phyloP scores from a whole-genome alignment of 2,888 invertebrate genomes.

The Gerris lacustris region DNA sequence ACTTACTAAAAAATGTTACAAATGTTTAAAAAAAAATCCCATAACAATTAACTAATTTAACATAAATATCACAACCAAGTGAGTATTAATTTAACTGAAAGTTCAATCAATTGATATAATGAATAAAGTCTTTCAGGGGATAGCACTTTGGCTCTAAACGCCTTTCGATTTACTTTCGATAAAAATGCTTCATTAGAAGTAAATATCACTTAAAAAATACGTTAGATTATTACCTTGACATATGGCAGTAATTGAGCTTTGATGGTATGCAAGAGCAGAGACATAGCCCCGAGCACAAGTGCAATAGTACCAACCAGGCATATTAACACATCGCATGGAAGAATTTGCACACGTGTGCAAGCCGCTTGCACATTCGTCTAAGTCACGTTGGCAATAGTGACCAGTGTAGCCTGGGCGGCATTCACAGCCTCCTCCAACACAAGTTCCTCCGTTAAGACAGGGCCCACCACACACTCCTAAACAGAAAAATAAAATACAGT shows the following conservation, averaged over 20 bases:
- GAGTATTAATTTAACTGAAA: too few species aligned
- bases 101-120: too few species aligned
- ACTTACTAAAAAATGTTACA: too few species aligned
- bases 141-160: too few species aligned
- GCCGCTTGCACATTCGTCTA: slow-evolving; percentile 67
- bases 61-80: too few species aligned
- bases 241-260: slow-evolving; percentile 13
- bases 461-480: slow-evolving; percentile 67
- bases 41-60: too few species aligned
- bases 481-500: slow-evolving; percentile 15
- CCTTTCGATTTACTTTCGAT: too few species aligned
- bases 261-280: slow-evolving; percentile 39
- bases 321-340: slow-evolving; percentile 67
- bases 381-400: slow-evolving; percentile 68
- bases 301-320: slow-evolving; percentile 83
- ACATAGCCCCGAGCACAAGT: slow-evolving; percentile 65
- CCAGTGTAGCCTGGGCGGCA: slow-evolving; percentile 75
- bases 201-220: neutral
- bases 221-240: slow-evolving; percentile 45
- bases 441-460: slow-evolving; percentile 73
- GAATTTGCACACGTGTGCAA: slow-evolving; percentile 60
- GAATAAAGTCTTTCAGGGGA: too few species aligned
- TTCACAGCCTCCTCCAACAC: slow-evolving; percentile 63
- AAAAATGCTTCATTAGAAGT: too few species aligned
- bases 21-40: too few species aligned